Evolutionary conservation across 1,140 invertebrate genomes (phyloP).

Genomic region (Tyrophagus putrescentiae): DNA sequence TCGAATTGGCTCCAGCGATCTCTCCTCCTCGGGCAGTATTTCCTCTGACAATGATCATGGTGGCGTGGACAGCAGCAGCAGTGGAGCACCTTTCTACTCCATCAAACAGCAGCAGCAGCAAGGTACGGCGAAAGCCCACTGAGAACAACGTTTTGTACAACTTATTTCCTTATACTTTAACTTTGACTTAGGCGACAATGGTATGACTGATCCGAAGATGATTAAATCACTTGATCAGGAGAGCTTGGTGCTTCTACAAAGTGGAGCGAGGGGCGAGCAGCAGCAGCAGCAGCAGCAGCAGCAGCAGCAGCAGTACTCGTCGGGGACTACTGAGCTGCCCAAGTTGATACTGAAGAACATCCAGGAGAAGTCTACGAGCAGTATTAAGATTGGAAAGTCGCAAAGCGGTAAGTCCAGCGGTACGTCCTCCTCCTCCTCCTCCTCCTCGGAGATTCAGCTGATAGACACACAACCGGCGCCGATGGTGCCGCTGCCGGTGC

Average conservation of each 20-base stretch:
- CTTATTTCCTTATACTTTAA: too few species aligned
- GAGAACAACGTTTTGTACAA: too few species aligned
- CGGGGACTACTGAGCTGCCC: not conserved
- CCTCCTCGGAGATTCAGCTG: not conserved
- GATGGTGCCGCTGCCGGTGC: not conserved
- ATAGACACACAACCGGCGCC: not conserved
- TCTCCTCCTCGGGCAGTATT: not conserved
- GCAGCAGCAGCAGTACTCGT: too few species aligned
- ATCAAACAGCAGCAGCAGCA: too few species aligned
- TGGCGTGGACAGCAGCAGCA: not conserved
- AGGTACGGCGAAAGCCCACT: too few species aligned
- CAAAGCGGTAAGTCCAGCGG: not conserved
- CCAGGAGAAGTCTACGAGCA: not conserved
- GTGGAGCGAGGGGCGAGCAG: not conserved
- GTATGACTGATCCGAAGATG: too few species aligned
- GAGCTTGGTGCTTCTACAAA: too few species aligned
- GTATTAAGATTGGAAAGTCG: not conserved
- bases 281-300: not conserved
- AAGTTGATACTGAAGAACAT: conserved; percentile 15
- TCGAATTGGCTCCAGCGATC: not conserved
- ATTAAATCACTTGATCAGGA: conserved; percentile 7
- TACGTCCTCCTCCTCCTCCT: not conserved
- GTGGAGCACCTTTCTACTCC: not conserved
- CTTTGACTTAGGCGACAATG: too few species aligned
- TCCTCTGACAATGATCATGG: not conserved